Conservation (phyloP, 2,888 invertebrate genomes). For the Apotomis turbidana region DNA sequence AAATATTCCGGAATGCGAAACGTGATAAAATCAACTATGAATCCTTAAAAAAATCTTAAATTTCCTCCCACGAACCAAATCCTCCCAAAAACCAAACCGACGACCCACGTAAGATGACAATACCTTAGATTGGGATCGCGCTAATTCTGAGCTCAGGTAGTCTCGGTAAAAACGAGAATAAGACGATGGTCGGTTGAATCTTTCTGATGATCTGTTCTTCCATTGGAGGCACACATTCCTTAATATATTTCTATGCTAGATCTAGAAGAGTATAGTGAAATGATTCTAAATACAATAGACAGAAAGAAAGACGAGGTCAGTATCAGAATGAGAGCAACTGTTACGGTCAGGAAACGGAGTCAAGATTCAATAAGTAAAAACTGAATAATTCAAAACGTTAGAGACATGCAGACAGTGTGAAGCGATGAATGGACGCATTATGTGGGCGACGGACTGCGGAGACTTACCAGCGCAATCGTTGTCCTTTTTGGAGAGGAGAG, state of each 20-base stretch:
- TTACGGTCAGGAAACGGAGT: slow-evolving; percentile 27
- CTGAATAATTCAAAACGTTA: slow-evolving; percentile 27
- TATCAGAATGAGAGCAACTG: slow-evolving; percentile 27
- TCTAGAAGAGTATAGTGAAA: slow-evolving; percentile 1
- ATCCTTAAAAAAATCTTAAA: neutral
- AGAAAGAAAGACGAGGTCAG: slow-evolving; percentile 31
- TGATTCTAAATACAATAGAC: slow-evolving; percentile 28
- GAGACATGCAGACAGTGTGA: slow-evolving; percentile 46
- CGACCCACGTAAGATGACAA: slow-evolving; percentile 36
- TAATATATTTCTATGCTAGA: slow-evolving; percentile 6
- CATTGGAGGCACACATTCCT: slow-evolving; percentile 6
- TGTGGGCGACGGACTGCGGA: slow-evolving; percentile 43
- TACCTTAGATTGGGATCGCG: slow-evolving; percentile 38
- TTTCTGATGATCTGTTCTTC: slow-evolving; percentile 10
- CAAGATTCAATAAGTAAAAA: slow-evolving; percentile 20
- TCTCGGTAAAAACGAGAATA: slow-evolving; percentile 23
- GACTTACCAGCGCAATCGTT: slow-evolving; percentile 74
- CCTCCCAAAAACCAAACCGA: slow-evolving; percentile 19
- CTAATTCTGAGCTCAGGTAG: slow-evolving; percentile 38
- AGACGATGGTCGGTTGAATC: slow-evolving; percentile 4
- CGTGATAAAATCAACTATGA: too few species aligned
- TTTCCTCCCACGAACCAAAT: slow-evolving; percentile 15
- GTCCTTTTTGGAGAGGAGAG: slow-evolving; percentile 84
- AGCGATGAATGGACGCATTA: slow-evolving; percentile 52
- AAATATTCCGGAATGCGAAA: too few species aligned